phyloP scores from a whole-genome alignment of 2,888 invertebrate species.

The Onthophagus sagittarius region DNA sequence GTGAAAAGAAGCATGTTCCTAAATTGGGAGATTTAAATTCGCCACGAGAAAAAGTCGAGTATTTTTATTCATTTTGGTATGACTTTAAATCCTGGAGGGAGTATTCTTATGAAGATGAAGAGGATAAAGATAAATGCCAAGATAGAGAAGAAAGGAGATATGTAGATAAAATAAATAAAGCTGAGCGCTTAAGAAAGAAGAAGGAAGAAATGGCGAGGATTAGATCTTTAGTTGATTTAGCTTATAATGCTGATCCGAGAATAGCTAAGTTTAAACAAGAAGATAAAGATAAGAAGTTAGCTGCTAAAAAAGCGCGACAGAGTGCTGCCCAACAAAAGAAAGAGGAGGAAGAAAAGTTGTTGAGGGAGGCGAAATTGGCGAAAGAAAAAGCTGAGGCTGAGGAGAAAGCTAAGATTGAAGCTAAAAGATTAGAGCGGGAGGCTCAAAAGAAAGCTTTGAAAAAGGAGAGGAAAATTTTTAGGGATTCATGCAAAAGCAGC shows the following conservation, averaged over 20 bases:
- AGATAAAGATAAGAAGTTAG: conserved; percentile 85
- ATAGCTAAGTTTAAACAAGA: conserved; percentile 90
- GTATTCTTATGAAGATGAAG: conserved; percentile 97
- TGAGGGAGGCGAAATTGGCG: conserved; percentile 68
- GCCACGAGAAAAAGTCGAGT: conserved; percentile 79
- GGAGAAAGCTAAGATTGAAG: conserved; percentile 77
- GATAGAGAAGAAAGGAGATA: conserved; percentile 91
- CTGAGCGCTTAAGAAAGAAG: conserved; percentile 84
- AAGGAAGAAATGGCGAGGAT: conserved; percentile 96
- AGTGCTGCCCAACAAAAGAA: conserved; percentile 77
- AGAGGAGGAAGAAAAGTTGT: conserved; percentile 77
- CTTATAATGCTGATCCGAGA: conserved; percentile 91
- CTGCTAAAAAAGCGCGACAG: conserved; percentile 83
- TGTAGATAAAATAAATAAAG: conserved; percentile 97
- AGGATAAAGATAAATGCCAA: conserved; percentile 96
- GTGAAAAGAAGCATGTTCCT: conserved; percentile 82
- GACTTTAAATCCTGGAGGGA: conserved; percentile 99
- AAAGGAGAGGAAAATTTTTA: conserved; percentile 77
- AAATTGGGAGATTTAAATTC: conserved; percentile 71
- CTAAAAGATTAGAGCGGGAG: conserved; percentile 80
- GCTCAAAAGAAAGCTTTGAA: conserved; percentile 79
- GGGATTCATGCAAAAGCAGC: conserved; percentile 75
- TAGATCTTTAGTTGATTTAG: conserved; percentile 85
- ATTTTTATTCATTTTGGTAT: conserved; percentile 97
- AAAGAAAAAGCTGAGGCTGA: conserved; percentile 77